Evolutionary conservation across 2,888 invertebrate species (phyloP).

Genomic region (Schizaphis graminum): DNA sequence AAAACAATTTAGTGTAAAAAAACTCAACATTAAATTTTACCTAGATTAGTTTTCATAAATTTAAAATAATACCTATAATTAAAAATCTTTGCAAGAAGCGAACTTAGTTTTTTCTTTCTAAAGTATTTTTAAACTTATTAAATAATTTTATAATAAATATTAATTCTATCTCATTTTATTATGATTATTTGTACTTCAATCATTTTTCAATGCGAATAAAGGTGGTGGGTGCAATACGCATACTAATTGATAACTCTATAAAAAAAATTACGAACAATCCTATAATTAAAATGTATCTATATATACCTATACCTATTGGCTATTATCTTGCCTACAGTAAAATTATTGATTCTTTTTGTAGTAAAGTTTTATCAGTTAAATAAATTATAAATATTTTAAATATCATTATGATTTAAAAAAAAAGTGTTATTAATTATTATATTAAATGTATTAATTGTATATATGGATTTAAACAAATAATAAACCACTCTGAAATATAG

Average conservation of each 20-base stretch:
- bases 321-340: neutral
- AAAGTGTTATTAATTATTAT: too few species aligned
- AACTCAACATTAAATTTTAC: neutral
- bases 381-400: neutral
- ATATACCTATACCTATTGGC: neutral
- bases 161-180: neutral
- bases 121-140: neutral
- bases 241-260: neutral
- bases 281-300: neutral
- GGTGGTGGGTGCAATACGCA: neutral
- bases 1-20: neutral
- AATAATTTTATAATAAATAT: neutral
- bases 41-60: neutral
- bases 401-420: neutral
- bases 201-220: neutral
- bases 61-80: neutral
- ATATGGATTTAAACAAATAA: neutral
- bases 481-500: neutral
- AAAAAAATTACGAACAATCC: neutral
- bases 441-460: neutral
- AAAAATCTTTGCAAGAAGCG: neutral
- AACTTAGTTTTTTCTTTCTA: neutral
- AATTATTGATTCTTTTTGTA: neutral
- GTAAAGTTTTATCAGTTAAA: neutral
- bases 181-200: neutral